Base-by-base conservation (phyloP, 2,797 vertebrate species). In the Hozukius guyotensis region DNA sequence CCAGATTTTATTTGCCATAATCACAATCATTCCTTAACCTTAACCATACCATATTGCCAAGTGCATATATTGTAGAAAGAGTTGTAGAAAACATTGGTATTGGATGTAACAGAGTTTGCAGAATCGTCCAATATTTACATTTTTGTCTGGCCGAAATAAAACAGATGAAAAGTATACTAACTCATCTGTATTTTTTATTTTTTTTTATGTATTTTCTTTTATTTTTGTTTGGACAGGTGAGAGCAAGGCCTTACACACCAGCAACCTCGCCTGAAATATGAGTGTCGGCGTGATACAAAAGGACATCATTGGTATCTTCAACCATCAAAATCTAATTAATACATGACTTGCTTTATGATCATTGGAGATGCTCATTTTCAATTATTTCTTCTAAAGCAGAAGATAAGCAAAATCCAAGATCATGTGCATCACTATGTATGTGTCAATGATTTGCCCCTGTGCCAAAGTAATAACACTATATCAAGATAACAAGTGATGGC, bases 121-220 rank as follows among this genome's bases (percentile, higher is more conserved):
- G n/a, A 6, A 12, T 6, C 5, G n/a, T 22, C n/a, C n/a, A 20
- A 14, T 49, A 11, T 22, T 22, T 5, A 13, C 22, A 55, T 55
- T 55, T 55, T 55, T 22, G 49, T 52, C 8, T n/a, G n/a, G n/a
- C n/a, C n/a, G n/a, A 22, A 55, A 55, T 1, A 55, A 57, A 57
- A 57, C 3, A 59, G 56, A 55, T 55, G 10, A 25, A 57, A 57
- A 57, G 24, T 27, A 2, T 59, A n/a, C 16, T 20, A 49, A 27
- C 56, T 29, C 14, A 9, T 18, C 25, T 10, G 56, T 24, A 57
- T 57, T 53, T 53, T 29, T 4, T 2, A 22, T 22, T 9, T 22
- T 53, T 24, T 55, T 53, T 4, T 1, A 46, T 46, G 14, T 46
- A 8, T 0, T 4, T 24, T 16, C 2, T 4, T 55, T 3, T 0